Percentiles rank a stretch among this genome's conserved stretches.
These are phyloP conservation scores for Limulus polyphemus DNA, from an alignment of 2,888 invertebrate genomes.

Conservation along the genomic window DNA sequence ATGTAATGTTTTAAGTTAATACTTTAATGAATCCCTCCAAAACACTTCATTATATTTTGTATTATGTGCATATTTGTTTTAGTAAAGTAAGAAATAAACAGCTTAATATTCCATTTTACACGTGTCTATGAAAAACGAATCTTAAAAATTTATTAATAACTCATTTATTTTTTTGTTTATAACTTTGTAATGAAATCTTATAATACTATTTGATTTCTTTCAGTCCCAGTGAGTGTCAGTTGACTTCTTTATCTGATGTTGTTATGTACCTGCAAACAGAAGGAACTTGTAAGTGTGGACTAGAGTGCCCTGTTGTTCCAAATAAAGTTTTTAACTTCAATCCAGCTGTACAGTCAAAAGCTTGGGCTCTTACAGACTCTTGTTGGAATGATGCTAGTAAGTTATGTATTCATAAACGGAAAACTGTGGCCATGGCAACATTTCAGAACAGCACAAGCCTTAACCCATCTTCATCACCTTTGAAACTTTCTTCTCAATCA, in stretches of 20 bases:
- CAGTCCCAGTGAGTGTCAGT: conserved; percentile 83
- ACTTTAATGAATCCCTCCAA: no score
- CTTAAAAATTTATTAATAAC: no score
- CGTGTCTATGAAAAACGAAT: no score
- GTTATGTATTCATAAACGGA: conserved; percentile 78
- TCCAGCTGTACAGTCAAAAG: conserved; percentile 54
- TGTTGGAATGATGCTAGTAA: conserved; percentile 58
- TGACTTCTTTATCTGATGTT: conserved; percentile 74
- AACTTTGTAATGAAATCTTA: no score
- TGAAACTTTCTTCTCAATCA: no score
- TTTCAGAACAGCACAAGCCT: conserved; percentile 27
- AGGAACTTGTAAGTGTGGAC: conserved; percentile 94
- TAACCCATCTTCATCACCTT: no score
- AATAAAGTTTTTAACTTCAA: conserved; percentile 90
- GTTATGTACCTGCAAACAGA: conserved; percentile 81
- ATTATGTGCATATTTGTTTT: no score
- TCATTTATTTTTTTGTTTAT: no score
- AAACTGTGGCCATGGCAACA: conserved; percentile 53
- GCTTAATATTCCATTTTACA: no score
- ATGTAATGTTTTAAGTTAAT: no score
- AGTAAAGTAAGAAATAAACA: no score
- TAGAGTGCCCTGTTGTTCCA: conserved; percentile 85
- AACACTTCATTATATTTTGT: no score
- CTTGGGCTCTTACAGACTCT: conserved; percentile 37
- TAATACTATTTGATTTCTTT: conserved; percentile 38